Evolutionary conservation across 2,888 invertebrate species (phyloP), one percentile per base, ranked within the genome.

Genomic region (Ferdinandea cuprea): DNA sequence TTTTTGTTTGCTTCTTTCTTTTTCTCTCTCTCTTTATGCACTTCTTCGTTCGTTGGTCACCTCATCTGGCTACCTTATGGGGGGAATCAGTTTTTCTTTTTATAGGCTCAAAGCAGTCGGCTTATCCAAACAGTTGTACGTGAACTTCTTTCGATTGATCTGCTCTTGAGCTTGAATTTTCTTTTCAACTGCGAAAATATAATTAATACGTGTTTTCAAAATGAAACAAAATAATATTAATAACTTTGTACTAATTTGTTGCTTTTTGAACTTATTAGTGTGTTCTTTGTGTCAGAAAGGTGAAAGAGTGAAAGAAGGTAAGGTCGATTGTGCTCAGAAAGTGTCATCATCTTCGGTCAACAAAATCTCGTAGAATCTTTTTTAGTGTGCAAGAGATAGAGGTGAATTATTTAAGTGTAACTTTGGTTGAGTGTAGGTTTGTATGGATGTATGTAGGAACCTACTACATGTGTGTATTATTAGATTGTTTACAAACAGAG

Each of bases 31-130:
- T 52, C 19, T 6, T 32, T 15, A 25, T 19, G 48, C 8, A 25
- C 52, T 8, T 19, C 5, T 61, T 40, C 46, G 48, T 52, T 74
- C 3, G 25, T 25, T n/a, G 54, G 59, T 42, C 61, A 59, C 68
- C 30, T 66, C 59, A 25, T 11, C 17, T 6, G 48, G 35, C n/a
- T 19, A 1, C n/a, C 13, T 25, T 63, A 46, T n/a, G 58, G 56
- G 66, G 74, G 83, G 78, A 68, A 73, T 73, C 35, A 4, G 72
- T 50, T 72, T 83, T 78, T 83, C 78, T 78, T 83, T 83, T 83
- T 83, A 83, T 83, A 83, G 78, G 72, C 83, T 68, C 78, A 56
- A 40, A 48, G 66, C 68, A 72, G 61, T 73, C 63, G 78, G 42
- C 35, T 63, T 46, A 78, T 63, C 52, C 72, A 68, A 72, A 35